These are phyloP conservation scores for Folsomia manolachei DNA, from an alignment of 2,888 invertebrate species.

Conservation along the genomic window DNA sequence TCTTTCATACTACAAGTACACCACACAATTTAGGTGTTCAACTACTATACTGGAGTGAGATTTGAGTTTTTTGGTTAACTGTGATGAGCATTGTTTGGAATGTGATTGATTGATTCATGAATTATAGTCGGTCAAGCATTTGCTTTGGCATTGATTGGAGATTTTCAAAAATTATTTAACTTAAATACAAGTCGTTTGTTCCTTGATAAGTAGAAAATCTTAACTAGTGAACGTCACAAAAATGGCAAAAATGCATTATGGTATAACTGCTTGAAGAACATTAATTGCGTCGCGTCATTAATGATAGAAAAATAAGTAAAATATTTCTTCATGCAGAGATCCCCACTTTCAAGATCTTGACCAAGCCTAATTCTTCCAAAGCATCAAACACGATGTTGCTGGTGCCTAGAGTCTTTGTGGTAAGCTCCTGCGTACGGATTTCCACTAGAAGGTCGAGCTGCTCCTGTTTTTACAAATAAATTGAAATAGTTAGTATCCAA, in stretches of 20 bases:
- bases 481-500: background rate
- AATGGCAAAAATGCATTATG: background rate
- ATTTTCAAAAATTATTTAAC: background rate
- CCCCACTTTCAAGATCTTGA: background rate
- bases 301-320: background rate
- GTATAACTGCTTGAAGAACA: background rate
- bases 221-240: background rate
- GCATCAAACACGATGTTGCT: slow-evolving; percentile 50
- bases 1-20: too few species aligned
- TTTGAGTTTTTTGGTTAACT: background rate
- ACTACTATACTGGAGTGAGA: background rate
- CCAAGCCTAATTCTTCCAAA: background rate
- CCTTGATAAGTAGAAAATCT: background rate
- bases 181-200: background rate
- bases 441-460: slow-evolving; percentile 33
- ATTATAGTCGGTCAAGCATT: background rate
- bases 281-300: background rate
- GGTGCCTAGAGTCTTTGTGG: slow-evolving; percentile 46
- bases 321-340: background rate
- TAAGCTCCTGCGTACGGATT: slow-evolving; percentile 48
- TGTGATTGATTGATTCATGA: background rate
- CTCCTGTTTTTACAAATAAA: slow-evolving; percentile 26
- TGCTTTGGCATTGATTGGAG: background rate
- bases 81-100: background rate
- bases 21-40: too few species aligned